Evolutionary conservation across 2,888 invertebrate genomes (phyloP).

Genomic region (Luffia ferchaultella): DNA sequence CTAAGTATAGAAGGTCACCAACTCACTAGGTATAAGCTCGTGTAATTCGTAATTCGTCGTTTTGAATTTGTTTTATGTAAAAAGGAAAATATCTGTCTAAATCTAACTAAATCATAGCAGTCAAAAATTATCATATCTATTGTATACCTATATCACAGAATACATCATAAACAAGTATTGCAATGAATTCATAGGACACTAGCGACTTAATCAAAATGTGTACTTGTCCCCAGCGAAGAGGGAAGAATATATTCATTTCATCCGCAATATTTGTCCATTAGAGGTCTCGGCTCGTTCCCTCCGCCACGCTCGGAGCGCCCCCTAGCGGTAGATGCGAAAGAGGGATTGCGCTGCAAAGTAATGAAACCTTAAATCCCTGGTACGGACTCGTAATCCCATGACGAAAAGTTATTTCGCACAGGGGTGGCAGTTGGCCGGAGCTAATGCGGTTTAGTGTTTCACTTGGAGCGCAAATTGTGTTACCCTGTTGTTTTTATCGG

Average conservation of each 20-base stretch:
- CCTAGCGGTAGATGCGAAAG: slow-evolving; percentile 1
- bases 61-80: too few species aligned
- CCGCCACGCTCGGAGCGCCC: slow-evolving; percentile 26
- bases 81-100: too few species aligned
- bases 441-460: slow-evolving; percentile 63
- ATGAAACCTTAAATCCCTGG: slow-evolving; percentile 67
- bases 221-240: slow-evolving; percentile 31
- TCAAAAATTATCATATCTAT: too few species aligned
- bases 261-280: slow-evolving; percentile 67
- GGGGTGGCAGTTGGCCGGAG: slow-evolving; percentile 58
- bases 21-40: too few species aligned
- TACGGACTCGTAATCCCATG: slow-evolving; percentile 61
- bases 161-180: slow-evolving; percentile 15
- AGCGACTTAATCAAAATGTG: slow-evolving; percentile 55
- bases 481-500: slow-evolving; percentile 18
- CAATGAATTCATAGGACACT: slow-evolving; percentile 43
- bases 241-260: slow-evolving; percentile 59
- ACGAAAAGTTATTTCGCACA: slow-evolving; percentile 43
- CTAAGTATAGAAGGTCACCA: too few species aligned
- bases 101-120: too few species aligned
- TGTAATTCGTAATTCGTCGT: too few species aligned
- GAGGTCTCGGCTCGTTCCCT: slow-evolving; percentile 60
- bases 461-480: slow-evolving; percentile 55
- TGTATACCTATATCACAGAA: neutral
- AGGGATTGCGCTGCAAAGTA: slow-evolving; percentile 30